Evolutionary conservation across 2,888 invertebrate genomes (phyloP).

Genomic region (Altica lythri): DNA sequence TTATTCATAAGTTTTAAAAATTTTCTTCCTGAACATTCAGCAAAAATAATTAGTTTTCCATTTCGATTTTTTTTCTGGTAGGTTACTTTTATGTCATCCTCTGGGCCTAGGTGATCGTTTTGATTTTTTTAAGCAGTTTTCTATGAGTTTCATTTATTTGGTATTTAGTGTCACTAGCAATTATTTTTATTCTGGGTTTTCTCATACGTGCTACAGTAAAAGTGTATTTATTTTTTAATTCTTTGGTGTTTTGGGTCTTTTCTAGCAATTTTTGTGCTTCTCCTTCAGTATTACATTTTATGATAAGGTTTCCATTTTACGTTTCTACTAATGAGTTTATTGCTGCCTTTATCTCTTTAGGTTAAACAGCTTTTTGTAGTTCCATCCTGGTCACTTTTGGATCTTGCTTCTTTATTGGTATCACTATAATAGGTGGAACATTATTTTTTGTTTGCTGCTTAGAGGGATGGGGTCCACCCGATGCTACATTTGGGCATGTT

Average conservation of each 20-base stretch:
- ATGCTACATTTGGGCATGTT: neutral
- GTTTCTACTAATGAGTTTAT: neutral
- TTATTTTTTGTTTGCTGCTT: neutral
- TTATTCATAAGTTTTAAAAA: slow-evolving; percentile 8
- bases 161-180: slow-evolving; percentile 2
- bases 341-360: neutral
- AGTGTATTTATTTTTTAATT: slow-evolving; percentile 6
- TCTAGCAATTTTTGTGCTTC: neutral
- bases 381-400: slow-evolving; percentile 3
- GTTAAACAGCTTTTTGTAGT: slow-evolving; percentile 4
- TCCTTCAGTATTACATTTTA: slow-evolving; percentile 12
- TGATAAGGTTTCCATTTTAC: slow-evolving; percentile 2
- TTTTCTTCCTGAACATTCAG: slow-evolving; percentile 10
- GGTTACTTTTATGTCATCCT: slow-evolving; percentile 9
- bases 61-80: neutral
- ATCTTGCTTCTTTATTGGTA: slow-evolving; percentile 10
- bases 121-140: slow-evolving; percentile 13
- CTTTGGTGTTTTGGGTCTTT: neutral
- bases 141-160: slow-evolving; percentile 15
- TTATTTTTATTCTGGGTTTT: slow-evolving; percentile 23
- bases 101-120: neutral
- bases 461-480: neutral
- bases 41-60: slow-evolving; percentile 12
- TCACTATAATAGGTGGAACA: slow-evolving; percentile 6
- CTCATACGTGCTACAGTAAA: slow-evolving; percentile 17